Evolutionary conservation across 2,888 invertebrate genomes (phyloP).

Genomic region (Lamellibrachia satsuma): DNA sequence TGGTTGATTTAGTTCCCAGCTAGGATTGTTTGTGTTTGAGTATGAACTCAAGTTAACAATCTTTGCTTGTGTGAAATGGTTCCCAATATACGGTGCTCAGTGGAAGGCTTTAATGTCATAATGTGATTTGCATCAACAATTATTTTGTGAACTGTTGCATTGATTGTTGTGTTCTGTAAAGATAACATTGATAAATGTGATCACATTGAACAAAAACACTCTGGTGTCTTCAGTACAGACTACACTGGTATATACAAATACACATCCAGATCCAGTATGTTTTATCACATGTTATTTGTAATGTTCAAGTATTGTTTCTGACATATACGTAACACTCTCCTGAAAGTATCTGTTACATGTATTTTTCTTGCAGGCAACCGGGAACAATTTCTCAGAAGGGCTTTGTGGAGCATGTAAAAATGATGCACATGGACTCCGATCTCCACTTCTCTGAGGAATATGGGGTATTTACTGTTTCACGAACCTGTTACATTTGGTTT

Average conservation of each 20-base stretch:
- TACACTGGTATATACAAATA: too few relatives aligned
- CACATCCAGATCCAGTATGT: too few relatives aligned
- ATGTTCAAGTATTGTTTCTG: not conserved
- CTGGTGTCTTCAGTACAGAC: too few relatives aligned
- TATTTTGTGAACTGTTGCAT: not conserved
- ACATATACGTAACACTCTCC: not conserved
- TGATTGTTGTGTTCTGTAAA: not conserved
- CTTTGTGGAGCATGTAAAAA: slow-evolving; percentile 45
- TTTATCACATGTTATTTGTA: too few relatives aligned
- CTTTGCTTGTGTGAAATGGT: not conserved
- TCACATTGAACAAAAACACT: too few relatives aligned
- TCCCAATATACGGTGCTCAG: not conserved
- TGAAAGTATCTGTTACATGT: not conserved
- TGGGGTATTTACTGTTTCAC: slow-evolving; percentile 42
- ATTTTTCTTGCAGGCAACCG: slow-evolving; percentile 25
- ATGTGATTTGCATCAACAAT: not conserved
- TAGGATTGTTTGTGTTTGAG: not conserved
- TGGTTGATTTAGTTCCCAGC: not conserved
- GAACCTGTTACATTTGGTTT: not conserved
- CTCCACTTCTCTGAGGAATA: slow-evolving; percentile 53
- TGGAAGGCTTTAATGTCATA: not conserved
- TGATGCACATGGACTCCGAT: slow-evolving; percentile 50
- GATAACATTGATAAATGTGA: not conserved
- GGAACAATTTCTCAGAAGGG: slow-evolving; percentile 38
- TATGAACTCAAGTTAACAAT: not conserved